Base-by-base conservation (phyloP, 2,113 vertebrate genomes). In the Sciurus niger region DNA sequence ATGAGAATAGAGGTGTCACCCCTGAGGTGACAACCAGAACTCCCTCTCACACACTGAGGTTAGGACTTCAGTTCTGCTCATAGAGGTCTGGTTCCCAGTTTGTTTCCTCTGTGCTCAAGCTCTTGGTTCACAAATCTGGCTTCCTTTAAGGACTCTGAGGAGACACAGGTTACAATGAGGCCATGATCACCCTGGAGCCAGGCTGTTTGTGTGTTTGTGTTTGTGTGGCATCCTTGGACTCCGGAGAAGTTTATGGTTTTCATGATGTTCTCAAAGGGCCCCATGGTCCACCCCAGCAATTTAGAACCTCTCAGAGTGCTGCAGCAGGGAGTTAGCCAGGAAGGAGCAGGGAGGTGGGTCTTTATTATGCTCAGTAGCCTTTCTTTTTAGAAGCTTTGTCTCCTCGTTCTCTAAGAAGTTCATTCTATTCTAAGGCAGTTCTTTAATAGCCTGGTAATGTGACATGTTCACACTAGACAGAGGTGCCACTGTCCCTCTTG, bases 261-360 rank as follows among this genome's bases (percentile, higher is more conserved):
- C 48, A 0, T 2, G 24, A 74, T 40, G 9, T 40, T 55, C 16
- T 91, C 13, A 6, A 17, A 30, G 43, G 17, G 14, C 24, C 74
- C 18, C 11, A 0, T 6, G 10, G 25, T 17, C 16, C 14, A 0
- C 24, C 43, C 30, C 22, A 25, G 43, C 6, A 13, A 6, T n/a
- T 32, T 20, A 40, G 83, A 68, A 30, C 46, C 24, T 70, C 53
- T 10, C 6, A 46, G 18, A 51, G 12, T 6, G 14, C 70, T 79
- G 25, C 3, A 60, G 14, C 17, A 12, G 18, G 51, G 53, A 13
- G 6, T 63, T 40, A 14, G 37, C 46, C 18, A 13, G 51, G 1
- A 16, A 9, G 55, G 24, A 65, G 32, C 28, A 37, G 25, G 32
- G 6, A 30, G 7, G n/a, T 13, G 10, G 4, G 11, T 51, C 53